Percentiles rank a stretch among this genome's conserved stretches.
These are phyloP conservation scores for Cygnus buccinator DNA, from an alignment of 2,113 vertebrate genomes.

Conservation along the genomic window DNA sequence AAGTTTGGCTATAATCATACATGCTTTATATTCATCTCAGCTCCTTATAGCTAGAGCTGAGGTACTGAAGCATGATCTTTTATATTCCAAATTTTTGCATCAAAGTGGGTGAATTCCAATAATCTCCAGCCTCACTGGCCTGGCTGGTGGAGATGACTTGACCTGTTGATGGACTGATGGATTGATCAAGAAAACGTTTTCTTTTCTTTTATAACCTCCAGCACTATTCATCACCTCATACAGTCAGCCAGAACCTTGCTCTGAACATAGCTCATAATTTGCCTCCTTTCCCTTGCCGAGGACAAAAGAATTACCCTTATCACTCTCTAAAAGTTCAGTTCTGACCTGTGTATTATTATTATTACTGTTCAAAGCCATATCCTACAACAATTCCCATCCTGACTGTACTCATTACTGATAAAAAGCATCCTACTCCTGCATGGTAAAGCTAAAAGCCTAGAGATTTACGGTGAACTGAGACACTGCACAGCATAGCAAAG, in stretches of 20 bases:
- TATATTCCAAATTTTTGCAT: neutral
- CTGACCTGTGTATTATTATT: neutral
- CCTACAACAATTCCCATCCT: neutral
- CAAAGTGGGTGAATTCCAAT: neutral
- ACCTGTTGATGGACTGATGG: neutral
- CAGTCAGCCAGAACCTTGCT: neutral
- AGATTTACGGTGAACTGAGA: neutral
- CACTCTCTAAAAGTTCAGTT: rapidly evolving
- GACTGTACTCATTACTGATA: neutral
- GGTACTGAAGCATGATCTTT: neutral
- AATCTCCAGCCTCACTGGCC: neutral
- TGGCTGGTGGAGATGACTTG: neutral
- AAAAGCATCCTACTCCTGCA: neutral
- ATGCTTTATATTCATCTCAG: neutral
- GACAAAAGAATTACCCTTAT: neutral
- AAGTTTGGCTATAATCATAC: neutral
- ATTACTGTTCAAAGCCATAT: neutral
- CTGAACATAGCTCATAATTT: neutral
- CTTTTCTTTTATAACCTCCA: neutral
- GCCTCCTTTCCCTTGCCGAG: neutral
- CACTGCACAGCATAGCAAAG: neutral
- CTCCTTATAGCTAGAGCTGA: neutral
- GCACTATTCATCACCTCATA: neutral
- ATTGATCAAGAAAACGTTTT: neutral
- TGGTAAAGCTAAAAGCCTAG: neutral